Base-by-base conservation (phyloP, 2,797 vertebrate species). In the Crotalus adamanteus region DNA sequence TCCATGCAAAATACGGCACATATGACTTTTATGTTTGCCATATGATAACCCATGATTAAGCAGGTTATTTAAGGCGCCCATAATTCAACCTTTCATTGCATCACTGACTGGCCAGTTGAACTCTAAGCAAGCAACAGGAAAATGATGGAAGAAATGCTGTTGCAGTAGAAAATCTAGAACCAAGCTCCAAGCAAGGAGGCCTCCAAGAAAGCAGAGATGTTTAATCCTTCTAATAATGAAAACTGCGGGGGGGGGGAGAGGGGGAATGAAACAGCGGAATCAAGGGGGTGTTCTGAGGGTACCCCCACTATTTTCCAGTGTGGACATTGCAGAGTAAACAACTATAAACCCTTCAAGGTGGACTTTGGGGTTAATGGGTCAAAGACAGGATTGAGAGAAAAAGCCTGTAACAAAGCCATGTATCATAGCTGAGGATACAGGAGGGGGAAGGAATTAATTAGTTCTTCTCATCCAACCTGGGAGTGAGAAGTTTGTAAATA, bases 41-140 rank as follows among this genome's bases (percentile, higher is more conserved):
- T 2, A 37, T 91, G 59, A 92, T 95, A 92, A 47, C 91, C 94
- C 51, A 91, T 91, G 86, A 25, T 31, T 90, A 86, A 94, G 89
- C 61, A 92, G 91, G 86, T 2, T 0, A 93, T 26, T 93, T 86
- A 28, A 60, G 78, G 92, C 90, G 69, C 18, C 73, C 73, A 78
- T 42, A 78, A 78, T 42, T 78, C 37, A 78, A 78, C 7, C 73
- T 78, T 42, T 37, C 69, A 20, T 8, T 73, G 31, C 16, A 37
- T 73, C 73, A 78, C 18, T 78, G 73, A 78, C 8, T 78, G 18
- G 73, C 73, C 37, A 42, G 9, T 13, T 83, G 42, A 83, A 25
- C 42, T 47, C 8, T 47, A 83, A 83, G 37, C 37, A 47, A 25
- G 37, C 73, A 47, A 47, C 37, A 83, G 22, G 22, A 25, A 25